Conservation (phyloP, 2,797 vertebrate genomes). For the Oceanodroma leucorhoa region DNA sequence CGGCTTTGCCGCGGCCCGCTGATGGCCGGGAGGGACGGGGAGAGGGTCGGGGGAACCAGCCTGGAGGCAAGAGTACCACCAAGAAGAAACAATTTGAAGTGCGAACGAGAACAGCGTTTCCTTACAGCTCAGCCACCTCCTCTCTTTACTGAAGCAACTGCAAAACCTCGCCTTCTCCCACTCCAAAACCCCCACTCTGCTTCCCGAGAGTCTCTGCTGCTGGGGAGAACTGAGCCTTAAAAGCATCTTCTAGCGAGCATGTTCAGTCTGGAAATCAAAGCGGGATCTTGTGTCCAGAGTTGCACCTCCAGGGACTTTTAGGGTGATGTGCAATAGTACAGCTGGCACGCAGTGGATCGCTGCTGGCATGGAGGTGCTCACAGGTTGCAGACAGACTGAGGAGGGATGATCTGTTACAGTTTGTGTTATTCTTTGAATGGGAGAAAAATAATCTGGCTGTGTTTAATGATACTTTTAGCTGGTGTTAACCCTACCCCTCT, state of each 20-base stretch:
- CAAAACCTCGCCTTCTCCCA: background rate
- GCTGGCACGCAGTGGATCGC: fast-evolving
- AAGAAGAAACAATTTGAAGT: background rate
- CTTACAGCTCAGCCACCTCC: background rate
- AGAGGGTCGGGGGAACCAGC: fast-evolving
- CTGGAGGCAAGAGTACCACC: background rate
- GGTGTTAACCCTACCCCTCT: background rate
- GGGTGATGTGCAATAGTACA: background rate
- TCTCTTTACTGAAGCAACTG: background rate
- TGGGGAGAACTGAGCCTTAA: background rate
- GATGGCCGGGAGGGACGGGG: background rate
- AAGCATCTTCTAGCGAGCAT: fast-evolving
- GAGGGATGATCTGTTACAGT: background rate
- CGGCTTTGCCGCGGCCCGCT: slow-evolving; percentile 91
- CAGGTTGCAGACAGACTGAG: background rate
- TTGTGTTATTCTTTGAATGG: fast-evolving
- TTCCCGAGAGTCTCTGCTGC: background rate
- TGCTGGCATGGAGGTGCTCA: background rate
- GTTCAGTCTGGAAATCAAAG: background rate
- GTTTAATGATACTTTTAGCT: background rate
- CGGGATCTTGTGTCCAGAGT: fast-evolving
- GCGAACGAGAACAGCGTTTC: background rate
- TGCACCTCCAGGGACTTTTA: background rate
- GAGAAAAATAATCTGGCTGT: background rate
- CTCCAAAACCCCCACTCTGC: background rate